phyloP scores from a whole-genome alignment of 2,888 invertebrate species.

The Cataglyphis livida region DNA sequence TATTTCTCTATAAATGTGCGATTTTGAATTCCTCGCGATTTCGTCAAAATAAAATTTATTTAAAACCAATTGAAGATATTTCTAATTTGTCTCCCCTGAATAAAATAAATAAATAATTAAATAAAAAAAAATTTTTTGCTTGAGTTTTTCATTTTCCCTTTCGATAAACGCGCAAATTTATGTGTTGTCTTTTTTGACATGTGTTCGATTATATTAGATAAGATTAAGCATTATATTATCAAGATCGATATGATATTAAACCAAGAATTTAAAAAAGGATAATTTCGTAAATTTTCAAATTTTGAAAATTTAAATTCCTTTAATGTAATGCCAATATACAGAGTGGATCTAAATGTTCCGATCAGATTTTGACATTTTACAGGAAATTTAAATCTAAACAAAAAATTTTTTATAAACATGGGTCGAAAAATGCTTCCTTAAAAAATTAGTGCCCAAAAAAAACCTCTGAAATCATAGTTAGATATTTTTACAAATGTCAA shows the following conservation, averaged over 20 bases:
- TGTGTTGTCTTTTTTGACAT: neutral
- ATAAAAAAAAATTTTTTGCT: too few relatives aligned
- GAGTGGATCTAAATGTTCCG: too few relatives aligned
- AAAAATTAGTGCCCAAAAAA: too few relatives aligned
- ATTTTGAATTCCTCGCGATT: neutral
- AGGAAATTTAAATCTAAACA: too few relatives aligned
- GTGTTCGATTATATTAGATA: constrained; percentile 2
- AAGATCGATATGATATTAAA: neutral
- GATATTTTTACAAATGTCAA: too few relatives aligned
- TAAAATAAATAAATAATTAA: too few relatives aligned
- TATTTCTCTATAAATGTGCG: neutral
- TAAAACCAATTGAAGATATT: neutral
- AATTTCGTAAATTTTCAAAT: neutral
- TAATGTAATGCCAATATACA: neutral
- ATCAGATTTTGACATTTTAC: too few relatives aligned
- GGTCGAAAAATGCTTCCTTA: too few relatives aligned
- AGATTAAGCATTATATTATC: constrained; percentile 2
- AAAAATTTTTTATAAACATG: too few relatives aligned
- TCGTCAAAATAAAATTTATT: neutral
- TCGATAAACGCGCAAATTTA: neutral
- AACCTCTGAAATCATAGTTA: too few relatives aligned
- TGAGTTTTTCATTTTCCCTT: neutral
- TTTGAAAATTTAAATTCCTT: neutral
- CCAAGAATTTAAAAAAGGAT: neutral
- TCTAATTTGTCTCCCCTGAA: neutral